Conservation (phyloP, 2,797 vertebrate species). For the Coracias cyanogaster region DNA sequence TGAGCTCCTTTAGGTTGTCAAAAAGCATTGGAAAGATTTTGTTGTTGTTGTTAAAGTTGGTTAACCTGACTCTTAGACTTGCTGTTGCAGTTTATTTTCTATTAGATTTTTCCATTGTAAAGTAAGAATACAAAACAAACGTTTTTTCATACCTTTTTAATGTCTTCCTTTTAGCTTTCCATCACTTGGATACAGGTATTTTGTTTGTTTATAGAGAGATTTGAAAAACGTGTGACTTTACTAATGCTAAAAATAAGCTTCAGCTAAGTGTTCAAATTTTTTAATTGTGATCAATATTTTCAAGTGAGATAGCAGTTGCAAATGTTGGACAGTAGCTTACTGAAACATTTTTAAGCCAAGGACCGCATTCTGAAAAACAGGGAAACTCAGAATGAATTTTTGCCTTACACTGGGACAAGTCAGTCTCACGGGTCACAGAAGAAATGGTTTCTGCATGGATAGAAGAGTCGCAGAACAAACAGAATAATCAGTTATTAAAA, state of each 20-base stretch:
- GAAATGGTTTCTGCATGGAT: neutral
- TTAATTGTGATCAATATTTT: neutral
- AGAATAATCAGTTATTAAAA: neutral
- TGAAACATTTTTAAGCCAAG: neutral
- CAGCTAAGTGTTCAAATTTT: neutral
- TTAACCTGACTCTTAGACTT: neutral
- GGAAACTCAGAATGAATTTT: neutral
- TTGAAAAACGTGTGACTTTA: neutral
- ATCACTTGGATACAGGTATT: constrained; percentile 88
- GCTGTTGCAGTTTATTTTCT: neutral
- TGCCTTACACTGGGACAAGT: neutral
- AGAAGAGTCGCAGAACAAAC: neutral
- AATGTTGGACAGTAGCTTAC: neutral
- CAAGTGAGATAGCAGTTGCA: neutral
- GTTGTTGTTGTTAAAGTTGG: neutral
- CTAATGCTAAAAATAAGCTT: neutral
- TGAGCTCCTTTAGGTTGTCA: neutral
- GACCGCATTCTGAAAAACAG: neutral
- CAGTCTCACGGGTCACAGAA: neutral
- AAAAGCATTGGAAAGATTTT: neutral
- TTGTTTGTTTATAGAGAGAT: constrained; percentile 32
- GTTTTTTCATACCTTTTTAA: constrained; percentile 60
- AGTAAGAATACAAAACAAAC: neutral
- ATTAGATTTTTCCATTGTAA: neutral
- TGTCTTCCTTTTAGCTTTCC: constrained; percentile 86